Evolutionary conservation across 2,113 vertebrate genomes (phyloP).

Genomic region (Bolborhynchus lineola): DNA sequence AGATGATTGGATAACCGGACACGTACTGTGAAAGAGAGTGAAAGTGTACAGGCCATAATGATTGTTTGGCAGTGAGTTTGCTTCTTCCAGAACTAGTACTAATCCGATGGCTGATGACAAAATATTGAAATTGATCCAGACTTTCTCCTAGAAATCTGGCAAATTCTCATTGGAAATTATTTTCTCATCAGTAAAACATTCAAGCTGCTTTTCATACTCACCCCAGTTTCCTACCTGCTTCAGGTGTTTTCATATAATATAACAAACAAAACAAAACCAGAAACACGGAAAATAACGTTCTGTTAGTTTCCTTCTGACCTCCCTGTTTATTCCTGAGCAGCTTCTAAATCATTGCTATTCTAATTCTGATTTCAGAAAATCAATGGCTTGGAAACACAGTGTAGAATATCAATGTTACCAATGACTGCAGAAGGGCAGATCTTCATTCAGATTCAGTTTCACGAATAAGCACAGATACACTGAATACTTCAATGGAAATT

Average conservation of each 20-base stretch:
- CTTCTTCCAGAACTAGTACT: neutral
- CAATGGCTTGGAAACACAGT: neutral
- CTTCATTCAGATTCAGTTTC: neutral
- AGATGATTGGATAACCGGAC: neutral
- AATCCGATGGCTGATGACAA: neutral
- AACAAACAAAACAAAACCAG: neutral
- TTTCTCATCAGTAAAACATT: neutral
- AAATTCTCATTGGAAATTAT: neutral
- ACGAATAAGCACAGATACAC: neutral
- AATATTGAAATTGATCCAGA: neutral
- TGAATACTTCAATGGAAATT: neutral
- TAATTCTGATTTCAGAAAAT: neutral
- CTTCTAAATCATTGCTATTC: neutral
- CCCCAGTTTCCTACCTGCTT: neutral
- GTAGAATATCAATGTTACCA: neutral
- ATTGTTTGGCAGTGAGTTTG: neutral
- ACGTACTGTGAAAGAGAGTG: neutral
- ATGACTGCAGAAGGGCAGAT: neutral
- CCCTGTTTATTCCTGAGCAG: neutral
- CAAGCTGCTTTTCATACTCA: neutral
- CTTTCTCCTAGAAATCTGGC: neutral
- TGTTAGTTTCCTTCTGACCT: neutral
- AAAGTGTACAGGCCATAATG: neutral
- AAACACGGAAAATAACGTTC: neutral
- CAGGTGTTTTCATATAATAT: neutral